These are phyloP conservation scores for Dryobota labecula DNA, from an alignment of 2,888 invertebrate genomes.

Conservation along the genomic window DNA sequence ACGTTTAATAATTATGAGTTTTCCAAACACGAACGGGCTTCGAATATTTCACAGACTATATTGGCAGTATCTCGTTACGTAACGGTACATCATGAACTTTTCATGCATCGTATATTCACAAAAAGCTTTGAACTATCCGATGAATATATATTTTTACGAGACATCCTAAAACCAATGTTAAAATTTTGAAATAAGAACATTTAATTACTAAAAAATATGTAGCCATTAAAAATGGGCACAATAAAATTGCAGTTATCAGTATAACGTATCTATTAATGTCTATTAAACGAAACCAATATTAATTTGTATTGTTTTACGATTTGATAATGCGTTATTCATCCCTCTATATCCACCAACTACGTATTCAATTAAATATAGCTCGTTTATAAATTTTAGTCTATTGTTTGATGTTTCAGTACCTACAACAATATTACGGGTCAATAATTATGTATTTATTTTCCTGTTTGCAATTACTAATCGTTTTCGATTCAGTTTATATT, in stretches of 20 bases:
- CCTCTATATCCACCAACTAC: neutral
- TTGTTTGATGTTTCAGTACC: neutral
- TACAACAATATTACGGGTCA: neutral
- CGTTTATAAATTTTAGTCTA: neutral
- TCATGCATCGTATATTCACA: conserved; percentile 5
- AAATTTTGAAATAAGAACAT: neutral
- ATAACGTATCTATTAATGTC: neutral
- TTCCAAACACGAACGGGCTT: neutral
- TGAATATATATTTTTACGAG: conserved; percentile 21
- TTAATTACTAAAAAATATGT: neutral
- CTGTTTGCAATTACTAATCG: neutral
- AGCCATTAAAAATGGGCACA: neutral
- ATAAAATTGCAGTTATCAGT: conserved; percentile 10
- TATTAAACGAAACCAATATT: conserved; percentile 5
- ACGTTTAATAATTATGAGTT: neutral
- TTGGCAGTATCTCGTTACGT: conserved; percentile 14
- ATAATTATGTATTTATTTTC: conserved; percentile 6
- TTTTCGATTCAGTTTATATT: neutral
- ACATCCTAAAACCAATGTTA: conserved; percentile 24
- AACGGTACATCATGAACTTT: conserved; percentile 12
- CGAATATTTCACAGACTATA: neutral
- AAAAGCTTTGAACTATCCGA: neutral
- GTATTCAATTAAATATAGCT: neutral
- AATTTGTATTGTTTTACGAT: neutral
- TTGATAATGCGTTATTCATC: conserved; percentile 1